Evolutionary conservation across 2,113 vertebrate genomes (phyloP).

Genomic region (Osmerus mordax): DNA sequence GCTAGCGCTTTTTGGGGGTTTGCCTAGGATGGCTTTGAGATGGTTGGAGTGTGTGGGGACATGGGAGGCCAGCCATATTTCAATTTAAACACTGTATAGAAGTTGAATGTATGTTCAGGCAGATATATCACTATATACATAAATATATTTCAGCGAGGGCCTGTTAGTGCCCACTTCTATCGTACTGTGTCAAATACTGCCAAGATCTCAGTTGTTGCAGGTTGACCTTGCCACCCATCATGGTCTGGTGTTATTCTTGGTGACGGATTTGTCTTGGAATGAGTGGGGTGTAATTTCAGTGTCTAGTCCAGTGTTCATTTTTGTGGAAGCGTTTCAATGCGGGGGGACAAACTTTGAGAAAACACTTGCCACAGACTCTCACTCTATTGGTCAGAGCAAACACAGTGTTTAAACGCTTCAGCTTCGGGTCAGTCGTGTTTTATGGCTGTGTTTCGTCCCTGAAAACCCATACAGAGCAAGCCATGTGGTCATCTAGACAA

Average conservation of each 20-base stretch:
- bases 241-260: conserved; percentile 58
- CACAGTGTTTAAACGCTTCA: conserved; percentile 24
- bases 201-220: conserved; percentile 13
- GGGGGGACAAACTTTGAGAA: conserved; percentile 35
- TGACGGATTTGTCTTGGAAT: conserved; percentile 66
- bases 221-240: conserved; percentile 51
- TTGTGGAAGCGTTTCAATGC: conserved; percentile 41
- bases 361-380: conserved; percentile 36
- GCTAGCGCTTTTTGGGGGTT: neutral
- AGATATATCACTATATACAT: conserved; percentile 31
- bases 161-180: conserved; percentile 20
- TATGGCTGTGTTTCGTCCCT: conserved; percentile 18
- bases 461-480: conserved; percentile 10
- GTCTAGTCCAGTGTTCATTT: conserved; percentile 63
- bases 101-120: conserved; percentile 28
- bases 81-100: conserved; percentile 36
- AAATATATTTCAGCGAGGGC: conserved; percentile 11
- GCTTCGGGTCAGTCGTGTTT: conserved; percentile 21
- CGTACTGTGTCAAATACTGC: conserved; percentile 11
- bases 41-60: conserved; percentile 10
- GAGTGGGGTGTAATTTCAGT: conserved; percentile 65
- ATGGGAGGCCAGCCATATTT: conserved; percentile 24
- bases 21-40: neutral
- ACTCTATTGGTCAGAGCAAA: conserved; percentile 23
- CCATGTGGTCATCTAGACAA: conserved; percentile 12